A percentile compares a stretch with the other conserved stretches of the same genome.
These are phyloP conservation scores for Echinometra lucunter DNA, from an alignment of 53 echinoderm and acorn worm species.

Conservation along the genomic window DNA sequence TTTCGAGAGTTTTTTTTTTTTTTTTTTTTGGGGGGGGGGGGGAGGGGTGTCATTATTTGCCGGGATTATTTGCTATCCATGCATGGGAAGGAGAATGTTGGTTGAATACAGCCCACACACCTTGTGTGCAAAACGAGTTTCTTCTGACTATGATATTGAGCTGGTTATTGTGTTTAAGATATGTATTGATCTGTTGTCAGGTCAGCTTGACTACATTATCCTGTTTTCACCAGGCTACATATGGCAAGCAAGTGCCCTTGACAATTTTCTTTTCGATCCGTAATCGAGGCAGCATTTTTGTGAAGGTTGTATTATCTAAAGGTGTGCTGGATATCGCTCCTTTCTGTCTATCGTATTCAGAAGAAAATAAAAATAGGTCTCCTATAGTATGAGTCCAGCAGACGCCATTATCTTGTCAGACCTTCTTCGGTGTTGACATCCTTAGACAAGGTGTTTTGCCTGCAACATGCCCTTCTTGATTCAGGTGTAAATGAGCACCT, in stretches of 20 bases:
- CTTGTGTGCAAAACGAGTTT: background rate
- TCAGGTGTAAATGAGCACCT: no score
- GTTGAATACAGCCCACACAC: background rate
- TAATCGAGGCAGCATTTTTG: background rate
- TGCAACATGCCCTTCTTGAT: no score
- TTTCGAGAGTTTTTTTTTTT: no score
- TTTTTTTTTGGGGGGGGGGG: background rate
- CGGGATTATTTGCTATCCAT: background rate
- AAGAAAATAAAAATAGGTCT: background rate
- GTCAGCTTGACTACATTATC: slow-evolving; percentile 7
- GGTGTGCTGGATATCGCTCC: background rate
- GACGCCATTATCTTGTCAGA: background rate
- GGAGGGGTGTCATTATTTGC: no score
- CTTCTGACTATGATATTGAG: background rate
- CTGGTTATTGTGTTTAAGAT: background rate
- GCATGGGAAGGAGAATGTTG: background rate
- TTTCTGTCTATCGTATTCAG: background rate
- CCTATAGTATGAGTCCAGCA: background rate
- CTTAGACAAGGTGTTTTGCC: no score
- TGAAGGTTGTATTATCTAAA: background rate
- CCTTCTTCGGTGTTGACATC: background rate
- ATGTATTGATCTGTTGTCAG: background rate
- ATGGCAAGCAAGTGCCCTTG: background rate
- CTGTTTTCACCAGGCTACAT: background rate
- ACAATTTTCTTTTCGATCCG: background rate